Conservation (phyloP, 2,888 invertebrate genomes). For the Muscina levida region DNA sequence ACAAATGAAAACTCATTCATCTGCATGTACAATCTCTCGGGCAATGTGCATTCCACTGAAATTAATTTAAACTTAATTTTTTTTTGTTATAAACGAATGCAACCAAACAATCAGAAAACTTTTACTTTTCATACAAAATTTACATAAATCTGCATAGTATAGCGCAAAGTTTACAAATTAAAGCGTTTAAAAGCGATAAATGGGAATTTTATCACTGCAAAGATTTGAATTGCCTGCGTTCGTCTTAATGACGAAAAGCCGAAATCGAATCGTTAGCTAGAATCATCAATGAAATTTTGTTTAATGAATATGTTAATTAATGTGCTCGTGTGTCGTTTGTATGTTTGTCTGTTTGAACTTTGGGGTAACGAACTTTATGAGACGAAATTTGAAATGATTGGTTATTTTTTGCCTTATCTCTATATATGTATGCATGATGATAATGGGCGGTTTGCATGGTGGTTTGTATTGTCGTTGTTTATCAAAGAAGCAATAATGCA, state of each 20-base stretch:
- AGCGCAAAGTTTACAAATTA: too few species aligned
- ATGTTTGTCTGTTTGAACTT: not conserved
- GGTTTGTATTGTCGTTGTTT: too few species aligned
- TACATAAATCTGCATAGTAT: not conserved
- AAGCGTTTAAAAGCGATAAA: not conserved
- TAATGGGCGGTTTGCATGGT: too few species aligned
- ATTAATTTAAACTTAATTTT: too few species aligned
- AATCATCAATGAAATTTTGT: not conserved
- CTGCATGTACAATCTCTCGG: too few species aligned
- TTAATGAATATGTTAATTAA: conserved; percentile 11
- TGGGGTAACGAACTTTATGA: not conserved
- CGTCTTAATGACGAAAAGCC: not conserved
- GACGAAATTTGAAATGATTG: not conserved
- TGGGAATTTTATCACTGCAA: too few species aligned
- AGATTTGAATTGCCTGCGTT: too few species aligned
- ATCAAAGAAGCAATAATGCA: too few species aligned
- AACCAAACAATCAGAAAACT: not conserved
- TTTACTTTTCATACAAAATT: not conserved
- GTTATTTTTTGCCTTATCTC: too few species aligned
- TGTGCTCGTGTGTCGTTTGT: not conserved
- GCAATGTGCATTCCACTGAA: too few species aligned
- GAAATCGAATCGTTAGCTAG: not conserved
- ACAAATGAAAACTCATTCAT: too few species aligned
- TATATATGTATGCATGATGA: conserved; percentile 8
- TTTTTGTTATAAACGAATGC: too few species aligned